phyloP scores from a whole-genome alignment of 2,797 vertebrate species.

The Holocentrus rufus region DNA sequence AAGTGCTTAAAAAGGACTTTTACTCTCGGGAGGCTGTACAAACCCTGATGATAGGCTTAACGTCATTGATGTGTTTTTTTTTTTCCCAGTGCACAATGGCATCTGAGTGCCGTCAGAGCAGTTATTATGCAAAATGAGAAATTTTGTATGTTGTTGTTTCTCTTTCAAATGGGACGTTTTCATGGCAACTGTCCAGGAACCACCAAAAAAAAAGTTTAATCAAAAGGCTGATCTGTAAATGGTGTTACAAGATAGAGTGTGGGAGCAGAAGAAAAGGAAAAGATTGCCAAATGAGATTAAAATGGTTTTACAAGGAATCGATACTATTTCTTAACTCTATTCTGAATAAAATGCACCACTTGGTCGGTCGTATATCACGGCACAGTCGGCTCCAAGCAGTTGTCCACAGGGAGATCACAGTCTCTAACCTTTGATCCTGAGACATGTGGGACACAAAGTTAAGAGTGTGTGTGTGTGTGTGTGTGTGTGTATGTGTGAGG shows the following conservation, averaged over 20 bases:
- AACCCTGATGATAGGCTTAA: no score
- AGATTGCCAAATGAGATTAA: conserved; percentile 18
- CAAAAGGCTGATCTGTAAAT: conserved; percentile 35
- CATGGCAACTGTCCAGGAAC: neutral
- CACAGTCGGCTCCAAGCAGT: conserved; percentile 46
- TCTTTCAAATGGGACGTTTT: neutral
- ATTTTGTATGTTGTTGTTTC: neutral
- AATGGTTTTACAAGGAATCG: conserved; percentile 51
- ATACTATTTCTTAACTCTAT: conserved; percentile 24
- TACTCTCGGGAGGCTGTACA: no score
- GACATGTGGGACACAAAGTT: conserved; percentile 23
- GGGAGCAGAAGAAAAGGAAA: conserved; percentile 16
- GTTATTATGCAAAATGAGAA: neutral
- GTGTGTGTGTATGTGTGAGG: neutral
- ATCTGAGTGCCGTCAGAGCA: neutral
- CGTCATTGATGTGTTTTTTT: conserved; percentile 1
- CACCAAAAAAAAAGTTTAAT: neutral
- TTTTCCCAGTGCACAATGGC: neutral
- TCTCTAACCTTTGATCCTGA: conserved; percentile 27
- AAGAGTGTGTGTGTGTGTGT: conserved; percentile 5
- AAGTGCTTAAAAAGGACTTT: no score
- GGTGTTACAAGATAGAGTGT: neutral
- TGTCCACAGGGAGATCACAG: conserved; percentile 34
- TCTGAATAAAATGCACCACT: conserved; percentile 34
- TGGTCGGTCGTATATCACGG: conserved; percentile 27